phyloP scores from a whole-genome alignment of 2,888 invertebrate genomes.

The Ormyrus pomaceus region DNA sequence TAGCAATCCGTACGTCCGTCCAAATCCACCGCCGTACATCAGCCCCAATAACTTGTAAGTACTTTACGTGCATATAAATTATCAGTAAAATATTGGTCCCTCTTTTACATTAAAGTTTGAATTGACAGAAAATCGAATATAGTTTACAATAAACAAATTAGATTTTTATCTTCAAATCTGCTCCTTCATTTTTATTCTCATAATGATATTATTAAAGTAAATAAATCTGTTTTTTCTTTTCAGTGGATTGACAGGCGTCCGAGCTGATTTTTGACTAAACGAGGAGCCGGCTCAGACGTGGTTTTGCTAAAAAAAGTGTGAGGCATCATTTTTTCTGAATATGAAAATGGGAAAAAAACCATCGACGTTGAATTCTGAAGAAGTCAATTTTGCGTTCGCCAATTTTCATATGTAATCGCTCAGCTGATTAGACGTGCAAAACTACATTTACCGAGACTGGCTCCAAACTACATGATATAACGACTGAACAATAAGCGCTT shows the following conservation, averaged over 20 bases:
- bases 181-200: no score
- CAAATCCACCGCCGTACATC: slow-evolving; percentile 80
- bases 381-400: slow-evolving; percentile 35
- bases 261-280: slow-evolving; percentile 78
- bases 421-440: slow-evolving; percentile 58
- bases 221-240: slow-evolving; percentile 23
- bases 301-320: slow-evolving; percentile 75
- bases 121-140: no score
- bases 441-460: slow-evolving; percentile 65
- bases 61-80: slow-evolving; percentile 8
- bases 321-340: not conserved
- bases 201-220: not conserved
- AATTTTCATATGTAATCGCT: slow-evolving; percentile 44
- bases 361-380: slow-evolving; percentile 32
- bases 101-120: no score
- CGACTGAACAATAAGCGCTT: slow-evolving; percentile 41
- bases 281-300: slow-evolving; percentile 77
- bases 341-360: not conserved
- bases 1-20: slow-evolving; percentile 74
- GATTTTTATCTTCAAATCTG: no score
- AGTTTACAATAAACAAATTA: no score
- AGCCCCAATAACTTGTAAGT: slow-evolving; percentile 77
- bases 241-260: slow-evolving; percentile 65
- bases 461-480: slow-evolving; percentile 60
- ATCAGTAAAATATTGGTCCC: no score